A percentile compares a stretch with the other conserved stretches of the same genome.
Conservation (phyloP, 2,797 vertebrate species). For the Scarus forsteni region DNA sequence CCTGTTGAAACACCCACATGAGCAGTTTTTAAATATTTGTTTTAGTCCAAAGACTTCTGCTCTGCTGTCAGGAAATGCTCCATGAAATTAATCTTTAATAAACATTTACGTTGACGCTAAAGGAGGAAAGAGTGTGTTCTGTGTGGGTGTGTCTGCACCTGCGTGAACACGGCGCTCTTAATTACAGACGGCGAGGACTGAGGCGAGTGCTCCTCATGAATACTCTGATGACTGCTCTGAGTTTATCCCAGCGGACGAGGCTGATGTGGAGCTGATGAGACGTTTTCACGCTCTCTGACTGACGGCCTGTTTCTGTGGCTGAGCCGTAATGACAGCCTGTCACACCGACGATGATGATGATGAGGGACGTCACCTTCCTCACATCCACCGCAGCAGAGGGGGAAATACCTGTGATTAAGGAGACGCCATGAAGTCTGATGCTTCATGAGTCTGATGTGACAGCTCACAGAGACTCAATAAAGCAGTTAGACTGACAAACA, state of each 20-base stretch:
- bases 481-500: too few species aligned
- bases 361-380: slow-evolving; percentile 5
- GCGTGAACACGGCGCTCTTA: slow-evolving; percentile 17
- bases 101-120: neutral
- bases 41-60: too few species aligned
- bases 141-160: slow-evolving; percentile 26
- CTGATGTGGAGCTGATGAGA: slow-evolving; percentile 16
- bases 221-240: slow-evolving; percentile 1
- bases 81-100: too few species aligned
- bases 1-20: too few species aligned
- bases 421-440: neutral
- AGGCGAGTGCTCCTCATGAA: slow-evolving; percentile 34
- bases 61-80: too few species aligned
- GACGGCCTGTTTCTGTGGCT: slow-evolving; percentile 27
- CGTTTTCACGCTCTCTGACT: slow-evolving; percentile 15
- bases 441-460: too few species aligned
- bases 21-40: too few species aligned
- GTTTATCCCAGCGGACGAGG: slow-evolving; percentile 20
- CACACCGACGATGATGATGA: neutral
- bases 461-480: too few species aligned
- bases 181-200: slow-evolving; percentile 11
- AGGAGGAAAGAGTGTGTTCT: slow-evolving; percentile 15
- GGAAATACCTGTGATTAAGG: slow-evolving; percentile 36
- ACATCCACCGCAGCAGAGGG: slow-evolving; percentile 11
- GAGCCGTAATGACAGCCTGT: slow-evolving; percentile 55